Percentiles rank a stretch among this genome's conserved stretches.
Evolutionary conservation across 2,113 vertebrate species (phyloP).

Genomic region (Burhinus oedicnemus): DNA sequence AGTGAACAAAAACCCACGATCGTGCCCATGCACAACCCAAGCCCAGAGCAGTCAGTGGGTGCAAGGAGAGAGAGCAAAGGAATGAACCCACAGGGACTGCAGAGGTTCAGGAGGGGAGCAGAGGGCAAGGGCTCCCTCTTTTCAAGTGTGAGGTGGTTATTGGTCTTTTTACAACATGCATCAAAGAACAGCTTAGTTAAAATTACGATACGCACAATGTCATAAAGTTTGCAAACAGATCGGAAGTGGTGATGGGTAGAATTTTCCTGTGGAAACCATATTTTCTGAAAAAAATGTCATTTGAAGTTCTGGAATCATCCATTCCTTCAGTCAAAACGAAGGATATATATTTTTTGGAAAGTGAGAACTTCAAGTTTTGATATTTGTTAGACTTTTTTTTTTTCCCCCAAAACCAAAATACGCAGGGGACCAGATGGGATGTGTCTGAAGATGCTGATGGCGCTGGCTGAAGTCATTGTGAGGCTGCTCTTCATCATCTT

Average conservation of each 20-base stretch:
- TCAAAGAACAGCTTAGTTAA: background rate
- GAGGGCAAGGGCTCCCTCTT: background rate
- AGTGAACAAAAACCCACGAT: fast-evolving
- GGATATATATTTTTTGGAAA: background rate
- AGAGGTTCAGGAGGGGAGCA: background rate
- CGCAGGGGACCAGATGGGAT: background rate
- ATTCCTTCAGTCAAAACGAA: background rate
- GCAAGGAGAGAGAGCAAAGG: background rate
- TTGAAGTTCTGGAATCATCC: background rate
- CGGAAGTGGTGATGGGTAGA: background rate
- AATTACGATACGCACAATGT: background rate
- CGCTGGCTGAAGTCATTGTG: background rate
- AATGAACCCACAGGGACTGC: background rate
- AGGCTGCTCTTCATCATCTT: background rate
- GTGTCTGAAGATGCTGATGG: background rate
- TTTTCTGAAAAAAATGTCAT: background rate
- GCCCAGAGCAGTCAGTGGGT: background rate
- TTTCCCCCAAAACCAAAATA: background rate
- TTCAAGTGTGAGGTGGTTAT: background rate
- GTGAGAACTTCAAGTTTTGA: background rate
- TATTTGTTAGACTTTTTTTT: background rate
- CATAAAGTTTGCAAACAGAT: background rate
- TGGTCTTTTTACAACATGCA: background rate
- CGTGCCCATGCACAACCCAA: background rate
- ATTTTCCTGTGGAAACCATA: background rate